Base-by-base conservation (phyloP, 2,888 invertebrate species). In the Orthosia incerta region DNA sequence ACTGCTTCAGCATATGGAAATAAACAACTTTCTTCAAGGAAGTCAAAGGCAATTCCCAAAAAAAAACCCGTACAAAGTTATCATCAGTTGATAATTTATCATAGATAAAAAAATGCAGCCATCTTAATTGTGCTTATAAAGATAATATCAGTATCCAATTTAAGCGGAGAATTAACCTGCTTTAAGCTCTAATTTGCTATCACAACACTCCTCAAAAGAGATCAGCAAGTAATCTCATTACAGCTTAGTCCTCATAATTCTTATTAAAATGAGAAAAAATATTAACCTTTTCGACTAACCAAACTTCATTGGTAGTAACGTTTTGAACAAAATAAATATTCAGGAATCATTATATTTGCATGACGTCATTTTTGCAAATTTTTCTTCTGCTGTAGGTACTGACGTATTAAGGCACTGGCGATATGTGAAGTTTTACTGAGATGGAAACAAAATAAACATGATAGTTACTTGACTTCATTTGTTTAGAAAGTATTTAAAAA, bases 291-390 rank as follows among this genome's bases (percentile, higher is more conserved):
- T 75, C 13, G 55, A 12, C 71, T 55, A 60, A 20, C 53, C 26
- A 3, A 50, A 79, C 53, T 59, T 13, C 1, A 20, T 7, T 53
- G 48, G 20, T 50, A 60, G 48, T 51, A 62, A 48, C 26, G 45
- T 73, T 76, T 45, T 20, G 20, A 63, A 63, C 57, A 51, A 73
- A 80, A 63, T 73, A 26, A 63, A 53, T 79, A 76, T 76, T 72
- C 57, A 63, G 18, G 20, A 57, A 63, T 59, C 61, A 50, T 71
- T 53, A 61, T 61, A 39, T 72, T 59, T 16, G 15, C 51, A 23
- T 59, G 57, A 68, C 18, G 51, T 76, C 31, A 18, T 50, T 51
- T 56, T 23, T 57, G 26, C 18, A 57, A 76, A 3, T 4, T 76
- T 76, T 18, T 13, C 15, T 53, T 20, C 50, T 50, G 3, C 26